Conservation (phyloP, 2,113 vertebrate species). For the Antennarius striatus region DNA sequence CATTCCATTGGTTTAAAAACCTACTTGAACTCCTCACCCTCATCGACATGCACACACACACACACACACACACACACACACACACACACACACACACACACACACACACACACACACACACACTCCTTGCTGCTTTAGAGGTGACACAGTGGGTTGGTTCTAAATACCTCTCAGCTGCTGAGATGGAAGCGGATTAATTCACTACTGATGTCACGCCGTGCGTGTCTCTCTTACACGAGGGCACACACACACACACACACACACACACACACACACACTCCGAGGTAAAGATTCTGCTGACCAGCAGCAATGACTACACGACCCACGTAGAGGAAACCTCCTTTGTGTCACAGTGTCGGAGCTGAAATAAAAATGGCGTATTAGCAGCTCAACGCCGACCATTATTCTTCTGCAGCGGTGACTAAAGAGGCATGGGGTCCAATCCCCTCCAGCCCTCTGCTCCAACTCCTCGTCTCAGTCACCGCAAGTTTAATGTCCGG, state of each 20-base stretch:
- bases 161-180: constrained; percentile 51
- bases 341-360: constrained; percentile 38
- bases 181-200: constrained; percentile 46
- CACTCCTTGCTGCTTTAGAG: constrained; percentile 19
- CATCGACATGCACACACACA: constrained; percentile 13
- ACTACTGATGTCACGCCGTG: no score
- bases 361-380: constrained; percentile 28
- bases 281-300: constrained; percentile 40
- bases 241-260: constrained; percentile 48
- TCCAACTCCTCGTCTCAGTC: constrained; percentile 62
- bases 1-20: constrained; percentile 49
- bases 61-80: background rate
- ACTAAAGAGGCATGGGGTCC: constrained; percentile 26
- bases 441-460: constrained; percentile 35
- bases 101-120: background rate
- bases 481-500: constrained; percentile 76
- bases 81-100: no score
- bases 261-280: constrained; percentile 21
- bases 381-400: constrained; percentile 61
- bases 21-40: constrained; percentile 30
- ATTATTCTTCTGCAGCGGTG: constrained; percentile 56
- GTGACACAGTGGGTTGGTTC: constrained; percentile 29
- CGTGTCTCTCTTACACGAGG: constrained; percentile 15
- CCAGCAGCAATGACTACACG: constrained; percentile 38
- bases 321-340: constrained; percentile 47